phyloP scores from a whole-genome alignment of 1,140 invertebrate species.

The Psix sp. region DNA sequence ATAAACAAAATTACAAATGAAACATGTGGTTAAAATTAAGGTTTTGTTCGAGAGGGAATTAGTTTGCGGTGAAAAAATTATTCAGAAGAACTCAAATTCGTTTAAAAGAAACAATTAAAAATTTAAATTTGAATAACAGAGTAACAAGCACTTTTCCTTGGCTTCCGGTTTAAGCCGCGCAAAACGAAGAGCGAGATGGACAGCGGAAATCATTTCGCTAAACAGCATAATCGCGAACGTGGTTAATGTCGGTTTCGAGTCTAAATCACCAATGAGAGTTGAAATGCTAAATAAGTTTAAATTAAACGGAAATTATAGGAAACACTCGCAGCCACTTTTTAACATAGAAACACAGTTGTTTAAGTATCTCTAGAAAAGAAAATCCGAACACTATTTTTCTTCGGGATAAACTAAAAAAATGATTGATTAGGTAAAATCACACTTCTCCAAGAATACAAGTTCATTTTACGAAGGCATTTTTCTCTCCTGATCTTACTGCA shows the following conservation, averaged over 20 bases:
- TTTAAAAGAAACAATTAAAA: constrained; percentile 53
- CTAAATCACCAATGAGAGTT: constrained; percentile 3
- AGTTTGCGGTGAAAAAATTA: constrained; percentile 36
- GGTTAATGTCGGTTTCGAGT: constrained; percentile 22
- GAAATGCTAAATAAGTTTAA: constrained; percentile 16
- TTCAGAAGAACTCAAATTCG: constrained; percentile 21
- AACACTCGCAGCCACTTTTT: too few species aligned
- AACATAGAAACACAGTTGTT: too few species aligned
- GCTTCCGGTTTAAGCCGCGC: constrained; percentile 12
- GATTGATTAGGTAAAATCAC: too few species aligned
- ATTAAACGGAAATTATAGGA: constrained; percentile 22
- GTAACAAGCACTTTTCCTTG: constrained; percentile 25
- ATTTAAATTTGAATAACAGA: constrained; percentile 31
- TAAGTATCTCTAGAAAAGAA: too few species aligned
- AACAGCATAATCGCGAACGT: constrained; percentile 14
- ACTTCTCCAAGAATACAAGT: too few species aligned
- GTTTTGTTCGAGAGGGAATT: constrained; percentile 30
- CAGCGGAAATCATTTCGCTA: constrained; percentile 32
- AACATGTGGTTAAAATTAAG: constrained; percentile 43
- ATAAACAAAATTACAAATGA: too few species aligned
- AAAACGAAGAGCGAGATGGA: neutral
- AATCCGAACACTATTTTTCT: too few species aligned
- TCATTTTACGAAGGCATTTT: too few species aligned
- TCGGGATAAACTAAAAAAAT: too few species aligned
- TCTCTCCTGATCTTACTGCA: too few species aligned